Base-by-base conservation (phyloP, 1,140 invertebrate genomes). In the Ephestia elutella region DNA sequence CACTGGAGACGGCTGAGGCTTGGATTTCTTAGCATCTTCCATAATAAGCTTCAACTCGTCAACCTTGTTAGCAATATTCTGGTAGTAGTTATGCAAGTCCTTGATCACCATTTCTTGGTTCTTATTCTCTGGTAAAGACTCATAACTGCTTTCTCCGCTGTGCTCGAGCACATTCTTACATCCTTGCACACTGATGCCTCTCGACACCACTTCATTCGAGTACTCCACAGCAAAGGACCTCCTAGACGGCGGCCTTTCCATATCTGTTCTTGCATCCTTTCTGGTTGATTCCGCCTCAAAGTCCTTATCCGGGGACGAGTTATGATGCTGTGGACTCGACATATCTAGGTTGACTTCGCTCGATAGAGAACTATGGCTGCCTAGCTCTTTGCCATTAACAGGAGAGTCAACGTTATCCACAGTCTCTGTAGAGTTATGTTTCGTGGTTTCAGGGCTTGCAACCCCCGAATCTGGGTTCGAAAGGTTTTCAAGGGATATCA, bases 271-370 rank as follows among this genome's bases (percentile, higher is more conserved):
- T 2, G 38, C 15, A 15, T 1, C 13, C 38, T 44, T 44, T 2
- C 2, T 44, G 32, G 9, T 17, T 3, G 38, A 7, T 3, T n/a
- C 48, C 58, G 90, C 72, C 55, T 89, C 88, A 53, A 77, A 83
- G 18, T 90, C 89, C 48, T 80, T 82, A 5, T 74, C 74, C 0
- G 79, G 76, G 0, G 80, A 82, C 21, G 79, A 56, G 53, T 80
- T 78, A 20, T 63, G 70, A 54, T 73, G 73, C 55, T 73, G 76
- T 7, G 89, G 88, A 75, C 87, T 90, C 1, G 86, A 86, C 30
- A 90, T 77, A 48, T 91, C 90, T 28, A 90, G 71, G 62, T 90
- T 90, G 7, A 90, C 89, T 67, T 91, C 91, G 63, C 90, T 91
- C 3, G 90, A 90, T 0, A 89, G 77, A 0, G 90, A 89, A 61